phyloP scores from a whole-genome alignment of 2,888 invertebrate genomes.

The Drosophila kuntzei region DNA sequence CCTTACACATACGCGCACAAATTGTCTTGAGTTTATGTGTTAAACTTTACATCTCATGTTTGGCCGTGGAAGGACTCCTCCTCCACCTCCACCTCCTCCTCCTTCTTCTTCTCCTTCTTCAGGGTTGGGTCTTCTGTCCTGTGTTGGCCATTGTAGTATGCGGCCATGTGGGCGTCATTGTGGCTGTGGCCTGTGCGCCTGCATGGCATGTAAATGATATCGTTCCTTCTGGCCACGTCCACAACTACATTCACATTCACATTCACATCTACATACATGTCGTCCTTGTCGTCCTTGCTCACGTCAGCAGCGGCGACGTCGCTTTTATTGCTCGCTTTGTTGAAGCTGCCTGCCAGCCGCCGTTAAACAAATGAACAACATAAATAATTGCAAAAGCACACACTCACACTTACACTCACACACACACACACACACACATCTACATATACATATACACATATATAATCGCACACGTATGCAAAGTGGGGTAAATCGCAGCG shows the following conservation, averaged over 20 bases:
- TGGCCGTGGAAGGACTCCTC: constrained; percentile 55
- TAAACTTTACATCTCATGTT: constrained; percentile 79
- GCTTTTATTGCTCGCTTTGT: constrained; percentile 77
- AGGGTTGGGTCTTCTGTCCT: constrained; percentile 41
- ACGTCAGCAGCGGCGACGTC: constrained; percentile 71
- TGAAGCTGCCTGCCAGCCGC: constrained; percentile 72
- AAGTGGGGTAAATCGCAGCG: constrained; percentile 71
- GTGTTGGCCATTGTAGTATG: constrained; percentile 60
- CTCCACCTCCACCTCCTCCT: not conserved
- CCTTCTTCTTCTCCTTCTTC: constrained; percentile 10
- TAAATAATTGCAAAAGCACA: constrained; percentile 79
- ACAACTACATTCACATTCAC: constrained; percentile 20
- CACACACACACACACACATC: constrained; percentile 12
- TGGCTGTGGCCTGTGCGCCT: constrained; percentile 62
- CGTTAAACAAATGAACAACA: constrained; percentile 82
- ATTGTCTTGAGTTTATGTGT: constrained; percentile 82
- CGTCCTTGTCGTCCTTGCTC: constrained; percentile 61
- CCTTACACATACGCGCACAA: constrained; percentile 78
- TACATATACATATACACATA: constrained; percentile 13
- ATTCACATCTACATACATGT: constrained; percentile 13
- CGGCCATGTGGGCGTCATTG: constrained; percentile 66
- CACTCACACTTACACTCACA: constrained; percentile 39
- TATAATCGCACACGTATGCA: constrained; percentile 41
- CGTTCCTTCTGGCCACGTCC: constrained; percentile 71
- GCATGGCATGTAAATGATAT: constrained; percentile 81